A percentile compares a stretch with the other conserved stretches of the same genome.
These are phyloP conservation scores for Nysson spinosus DNA, from an alignment of 2,888 invertebrate species.

Conservation along the genomic window DNA sequence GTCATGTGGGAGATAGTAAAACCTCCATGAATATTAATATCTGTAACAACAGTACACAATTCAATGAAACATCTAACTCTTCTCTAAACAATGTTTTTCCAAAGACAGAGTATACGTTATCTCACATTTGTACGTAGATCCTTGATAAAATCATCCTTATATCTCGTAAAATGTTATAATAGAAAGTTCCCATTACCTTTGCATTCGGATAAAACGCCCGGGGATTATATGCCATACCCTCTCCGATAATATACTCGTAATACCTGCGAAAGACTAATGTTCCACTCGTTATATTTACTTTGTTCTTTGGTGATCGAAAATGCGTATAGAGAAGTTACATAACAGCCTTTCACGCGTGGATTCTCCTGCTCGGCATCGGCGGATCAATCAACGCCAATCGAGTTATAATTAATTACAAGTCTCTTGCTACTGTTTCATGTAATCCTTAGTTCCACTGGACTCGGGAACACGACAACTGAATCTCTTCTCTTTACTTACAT, in stretches of 20 bases:
- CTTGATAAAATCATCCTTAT: too few species aligned
- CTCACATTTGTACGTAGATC: too few species aligned
- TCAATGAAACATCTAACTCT: too few species aligned
- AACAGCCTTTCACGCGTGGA: slow-evolving; percentile 18
- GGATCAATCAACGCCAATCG: slow-evolving; percentile 26
- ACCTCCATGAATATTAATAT: too few species aligned
- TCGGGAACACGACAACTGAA: not conserved
- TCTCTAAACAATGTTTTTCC: too few species aligned
- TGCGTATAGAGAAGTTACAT: slow-evolving; percentile 9
- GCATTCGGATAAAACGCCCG: too few species aligned
- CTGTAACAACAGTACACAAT: too few species aligned
- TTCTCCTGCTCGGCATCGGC: slow-evolving; percentile 10
- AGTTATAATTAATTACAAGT: slow-evolving; percentile 20
- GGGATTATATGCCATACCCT: not conserved
- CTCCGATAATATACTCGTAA: not conserved
- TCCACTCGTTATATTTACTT: not conserved
- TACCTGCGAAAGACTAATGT: not conserved
- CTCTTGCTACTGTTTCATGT: slow-evolving; percentile 4
- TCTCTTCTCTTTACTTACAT: too few species aligned
- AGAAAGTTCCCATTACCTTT: too few species aligned
- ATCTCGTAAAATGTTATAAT: too few species aligned
- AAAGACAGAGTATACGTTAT: too few species aligned
- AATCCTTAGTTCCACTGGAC: not conserved
- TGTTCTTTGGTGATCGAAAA: slow-evolving; percentile 4
- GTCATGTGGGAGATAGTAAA: too few species aligned